Conservation (phyloP, 2,113 vertebrate genomes). For the Indicator maculatus region DNA sequence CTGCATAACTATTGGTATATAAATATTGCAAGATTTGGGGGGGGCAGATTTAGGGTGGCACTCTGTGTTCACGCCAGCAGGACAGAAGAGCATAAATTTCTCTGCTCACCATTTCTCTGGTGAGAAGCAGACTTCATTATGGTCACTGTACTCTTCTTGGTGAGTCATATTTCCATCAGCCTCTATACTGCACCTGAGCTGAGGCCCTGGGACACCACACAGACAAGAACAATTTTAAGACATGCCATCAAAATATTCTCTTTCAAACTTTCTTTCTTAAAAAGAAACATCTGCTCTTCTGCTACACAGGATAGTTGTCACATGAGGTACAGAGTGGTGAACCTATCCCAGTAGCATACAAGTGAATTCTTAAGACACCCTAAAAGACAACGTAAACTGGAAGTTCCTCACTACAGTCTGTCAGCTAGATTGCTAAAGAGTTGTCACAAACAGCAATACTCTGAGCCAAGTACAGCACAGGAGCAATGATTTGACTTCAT, state of each 20-base stretch:
- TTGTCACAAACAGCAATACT: neutral
- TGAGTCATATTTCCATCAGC: neutral
- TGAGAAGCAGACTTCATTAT: neutral
- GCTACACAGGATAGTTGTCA: neutral
- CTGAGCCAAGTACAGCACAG: neutral
- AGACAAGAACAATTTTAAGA: neutral
- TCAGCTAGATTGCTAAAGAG: neutral
- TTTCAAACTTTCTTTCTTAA: neutral
- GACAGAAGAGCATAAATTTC: neutral
- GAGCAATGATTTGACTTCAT: neutral
- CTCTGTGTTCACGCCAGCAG: neutral
- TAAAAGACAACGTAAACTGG: neutral
- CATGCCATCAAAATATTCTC: neutral
- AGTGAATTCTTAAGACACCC: neutral
- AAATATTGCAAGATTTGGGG: conserved; percentile 33
- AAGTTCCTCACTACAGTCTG: neutral
- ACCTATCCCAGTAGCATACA: neutral
- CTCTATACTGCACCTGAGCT: neutral
- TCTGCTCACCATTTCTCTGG: neutral
- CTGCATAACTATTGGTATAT: neutral
- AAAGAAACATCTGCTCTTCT: neutral
- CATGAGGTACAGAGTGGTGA: neutral
- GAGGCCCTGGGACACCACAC: neutral
- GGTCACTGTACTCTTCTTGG: neutral
- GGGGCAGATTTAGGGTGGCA: neutral